Evolutionary conservation across 64 coral and sea anemone genomes (phyloP), one percentile per base, ranked within the genome.

Genomic region (Stichodactyla mertensii): DNA sequence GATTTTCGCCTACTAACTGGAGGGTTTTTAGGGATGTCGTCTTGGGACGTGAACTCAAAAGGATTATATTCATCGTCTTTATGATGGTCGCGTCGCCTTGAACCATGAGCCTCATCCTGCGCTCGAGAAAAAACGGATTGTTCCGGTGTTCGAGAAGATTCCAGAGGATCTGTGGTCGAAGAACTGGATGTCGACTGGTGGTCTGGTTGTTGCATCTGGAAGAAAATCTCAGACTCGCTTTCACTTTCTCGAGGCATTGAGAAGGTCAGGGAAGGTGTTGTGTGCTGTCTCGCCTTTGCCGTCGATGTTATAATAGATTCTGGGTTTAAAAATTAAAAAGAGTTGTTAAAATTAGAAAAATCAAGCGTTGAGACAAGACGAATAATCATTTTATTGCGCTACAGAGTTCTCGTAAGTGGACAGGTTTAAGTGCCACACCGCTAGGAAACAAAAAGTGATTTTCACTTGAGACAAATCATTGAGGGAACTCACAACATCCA

Each of bases 21-120:
- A 10, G 85, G 90, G 20, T 82, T 57, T 1, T 13, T 16, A 13
- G 61, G 52, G 13, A 61, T 58, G 5, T 87, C 90, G 61, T 92
- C 90, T 83, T 92, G 84, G 0, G 85, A 78, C 8, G 90, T 87
- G 83, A 92, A 92, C 26, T 77, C 84, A 57, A 92, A 92, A 15
- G 90, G 90, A 24, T 85, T 83, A 12, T 86, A 16, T 14, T 90
- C 89, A 11, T 24, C 85, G 19, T 80, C 69, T 13, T 74, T 74
- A 0, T 16, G 15, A 22, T 54, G n/a, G 24, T 86, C 71, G 74
- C 71, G 52, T 57, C 61, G 52, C 59, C 61, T 90, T 23, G 54
- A 55, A 53, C 77, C 61, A 2, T 54, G 20, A 15, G 61, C 58
- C 11, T 45, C 56, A 26, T 90, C 70, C n/a, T 83, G 89, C 55